Evolutionary conservation across 2,113 vertebrate genomes (phyloP).

Genomic region (Colinus virginianus): DNA sequence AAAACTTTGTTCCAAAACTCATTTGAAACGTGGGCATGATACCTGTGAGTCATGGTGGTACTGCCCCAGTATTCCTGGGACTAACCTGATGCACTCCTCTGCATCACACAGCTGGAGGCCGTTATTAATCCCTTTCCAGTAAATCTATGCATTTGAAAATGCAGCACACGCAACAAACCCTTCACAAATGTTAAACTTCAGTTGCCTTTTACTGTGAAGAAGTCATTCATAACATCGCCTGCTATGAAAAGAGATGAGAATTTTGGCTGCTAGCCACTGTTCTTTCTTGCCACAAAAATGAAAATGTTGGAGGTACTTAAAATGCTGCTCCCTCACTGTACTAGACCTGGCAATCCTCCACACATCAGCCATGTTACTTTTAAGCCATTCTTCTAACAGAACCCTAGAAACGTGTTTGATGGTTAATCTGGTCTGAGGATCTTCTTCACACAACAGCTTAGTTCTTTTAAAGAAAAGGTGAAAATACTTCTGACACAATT

Average conservation of each 20-base stretch:
- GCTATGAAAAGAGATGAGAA: background rate
- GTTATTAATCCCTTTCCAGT: background rate
- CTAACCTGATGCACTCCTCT: background rate
- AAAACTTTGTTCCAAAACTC: background rate
- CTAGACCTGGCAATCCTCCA: background rate
- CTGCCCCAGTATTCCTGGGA: fast-evolving
- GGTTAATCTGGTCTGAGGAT: background rate
- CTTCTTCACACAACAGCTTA: background rate
- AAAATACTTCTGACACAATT: background rate
- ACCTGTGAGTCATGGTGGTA: background rate
- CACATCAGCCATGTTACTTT: background rate
- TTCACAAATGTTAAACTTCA: background rate
- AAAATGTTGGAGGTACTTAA: background rate
- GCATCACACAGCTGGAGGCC: background rate
- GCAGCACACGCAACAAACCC: background rate
- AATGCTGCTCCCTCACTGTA: background rate
- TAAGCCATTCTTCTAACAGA: background rate
- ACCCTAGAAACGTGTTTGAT: background rate
- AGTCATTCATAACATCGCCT: background rate
- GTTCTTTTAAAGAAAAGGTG: background rate
- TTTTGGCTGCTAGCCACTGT: background rate
- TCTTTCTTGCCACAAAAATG: background rate
- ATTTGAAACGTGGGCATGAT: background rate
- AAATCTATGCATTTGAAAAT: background rate
- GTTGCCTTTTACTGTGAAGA: background rate